phyloP scores from a whole-genome alignment of 2,888 invertebrate species.

The Rhogogaster chlorosoma region DNA sequence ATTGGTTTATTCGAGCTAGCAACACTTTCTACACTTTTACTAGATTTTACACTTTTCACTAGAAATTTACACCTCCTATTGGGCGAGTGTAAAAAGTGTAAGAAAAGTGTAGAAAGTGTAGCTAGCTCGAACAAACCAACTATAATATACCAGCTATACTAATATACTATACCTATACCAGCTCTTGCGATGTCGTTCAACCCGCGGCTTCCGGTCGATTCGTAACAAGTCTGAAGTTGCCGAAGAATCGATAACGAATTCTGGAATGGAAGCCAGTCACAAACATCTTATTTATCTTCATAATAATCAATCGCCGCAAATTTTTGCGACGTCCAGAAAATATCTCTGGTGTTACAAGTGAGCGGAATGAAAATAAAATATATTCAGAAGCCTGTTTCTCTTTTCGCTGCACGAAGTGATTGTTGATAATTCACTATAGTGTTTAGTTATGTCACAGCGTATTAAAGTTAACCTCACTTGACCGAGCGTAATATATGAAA shows the following conservation, averaged over 20 bases:
- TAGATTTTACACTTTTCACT: no score
- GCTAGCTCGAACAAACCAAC: no score
- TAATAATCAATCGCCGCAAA: constrained; percentile 68
- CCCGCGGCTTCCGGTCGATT: constrained; percentile 33
- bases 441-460: constrained; percentile 15
- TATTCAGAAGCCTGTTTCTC: background rate
- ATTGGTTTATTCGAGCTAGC: no score
- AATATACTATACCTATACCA: no score
- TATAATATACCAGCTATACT: no score
- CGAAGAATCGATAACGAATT: constrained; percentile 66
- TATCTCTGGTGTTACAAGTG: constrained; percentile 62
- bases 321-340: constrained; percentile 63
- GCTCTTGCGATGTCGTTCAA: background rate
- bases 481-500: background rate
- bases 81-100: no score
- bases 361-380: constrained; percentile 55
- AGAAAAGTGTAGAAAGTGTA: no score
- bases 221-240: constrained; percentile 62
- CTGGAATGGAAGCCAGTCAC: constrained; percentile 69
- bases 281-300: constrained; percentile 72
- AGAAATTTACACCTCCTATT: no score
- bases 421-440: background rate
- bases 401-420: background rate
- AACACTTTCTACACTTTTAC: no score
- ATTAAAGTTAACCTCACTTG: constrained; percentile 26